Evolutionary conservation across 2,113 vertebrate genomes (phyloP).

Genomic region (Vidua chalybeata): DNA sequence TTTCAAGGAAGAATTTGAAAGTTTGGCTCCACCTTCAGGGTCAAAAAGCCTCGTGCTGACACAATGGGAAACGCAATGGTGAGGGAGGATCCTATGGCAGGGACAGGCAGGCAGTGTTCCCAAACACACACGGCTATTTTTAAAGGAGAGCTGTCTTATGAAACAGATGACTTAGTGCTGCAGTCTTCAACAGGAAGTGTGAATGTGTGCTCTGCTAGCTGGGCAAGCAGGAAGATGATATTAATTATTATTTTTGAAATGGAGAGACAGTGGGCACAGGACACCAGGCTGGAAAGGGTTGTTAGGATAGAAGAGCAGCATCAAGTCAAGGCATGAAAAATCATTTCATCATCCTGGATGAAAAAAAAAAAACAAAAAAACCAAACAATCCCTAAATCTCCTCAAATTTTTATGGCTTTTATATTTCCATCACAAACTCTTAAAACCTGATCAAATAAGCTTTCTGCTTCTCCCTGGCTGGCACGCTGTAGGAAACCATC

Average conservation of each 20-base stretch:
- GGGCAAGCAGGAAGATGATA: not conserved
- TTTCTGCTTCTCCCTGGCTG: not conserved
- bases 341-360: not conserved
- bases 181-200: not conserved
- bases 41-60: not conserved
- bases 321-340: not conserved
- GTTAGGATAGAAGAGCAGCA: not conserved
- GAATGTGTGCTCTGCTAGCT: not conserved
- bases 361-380: not conserved
- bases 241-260: not conserved
- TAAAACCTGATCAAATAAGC: not conserved
- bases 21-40: conserved; percentile 22
- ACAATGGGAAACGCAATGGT: conserved; percentile 20
- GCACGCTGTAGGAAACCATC: not conserved
- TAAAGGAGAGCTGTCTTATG: not conserved
- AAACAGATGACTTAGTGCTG: not conserved
- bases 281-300: not conserved
- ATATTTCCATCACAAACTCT: not conserved
- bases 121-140: conserved; percentile 23
- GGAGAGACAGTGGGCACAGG: not conserved
- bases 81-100: not conserved
- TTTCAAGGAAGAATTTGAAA: conserved; percentile 23
- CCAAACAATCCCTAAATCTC: not conserved
- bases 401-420: not conserved
- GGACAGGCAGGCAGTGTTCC: not conserved